Base-by-base conservation (phyloP, 1,140 invertebrate species). In the Sinonovacula constricta region DNA sequence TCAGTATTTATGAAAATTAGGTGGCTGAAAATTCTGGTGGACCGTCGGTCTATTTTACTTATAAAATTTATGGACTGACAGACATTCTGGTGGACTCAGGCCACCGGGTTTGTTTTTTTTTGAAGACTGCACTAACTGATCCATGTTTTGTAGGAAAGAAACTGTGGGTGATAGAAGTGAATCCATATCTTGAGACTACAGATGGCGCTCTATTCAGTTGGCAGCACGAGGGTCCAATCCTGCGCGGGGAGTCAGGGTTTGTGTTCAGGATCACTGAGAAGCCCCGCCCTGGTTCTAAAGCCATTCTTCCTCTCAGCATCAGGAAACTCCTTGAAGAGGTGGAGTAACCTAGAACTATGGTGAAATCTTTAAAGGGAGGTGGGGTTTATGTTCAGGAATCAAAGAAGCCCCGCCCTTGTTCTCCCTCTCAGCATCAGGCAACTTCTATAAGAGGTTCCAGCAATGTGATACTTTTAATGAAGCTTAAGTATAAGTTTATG, bases 191-290 rank as follows among this genome's bases (percentile, higher is more conserved):
- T 49, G 75, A 81, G 56, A 87, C 88, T 68, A 89, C 88, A 53
- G 88, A 89, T 71, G 83, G 86, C 1, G 88, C 83, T 14, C 57
- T 89, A 45, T 89, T 89, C 49, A 87, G 85, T 78, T 89, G 88
- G 88, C 77, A 88, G 34, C 82, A 85, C 33, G 88, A 89, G 74
- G 65, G 80, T 34, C 67, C 70, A 30, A 33, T 89, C 22, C 68
- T 89, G n/a, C 75, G 86, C 74, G 86, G 86, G 31, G 57, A 71
- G 51, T 24, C 83, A 15, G 82, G 81, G 18, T 82, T 85, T 60
- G 62, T 80, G 22, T 88, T 87, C 66, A 71, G 88, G 45, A 66
- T 87, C 26, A 83, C 78, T 45, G 70, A 79, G 34, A 80, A 74
- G 76, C 62, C 82, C 5, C 83, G 83, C 18, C 85, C 86, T 15